phyloP scores from a whole-genome alignment of 1,140 invertebrate species.

The Orchestia grillus region DNA sequence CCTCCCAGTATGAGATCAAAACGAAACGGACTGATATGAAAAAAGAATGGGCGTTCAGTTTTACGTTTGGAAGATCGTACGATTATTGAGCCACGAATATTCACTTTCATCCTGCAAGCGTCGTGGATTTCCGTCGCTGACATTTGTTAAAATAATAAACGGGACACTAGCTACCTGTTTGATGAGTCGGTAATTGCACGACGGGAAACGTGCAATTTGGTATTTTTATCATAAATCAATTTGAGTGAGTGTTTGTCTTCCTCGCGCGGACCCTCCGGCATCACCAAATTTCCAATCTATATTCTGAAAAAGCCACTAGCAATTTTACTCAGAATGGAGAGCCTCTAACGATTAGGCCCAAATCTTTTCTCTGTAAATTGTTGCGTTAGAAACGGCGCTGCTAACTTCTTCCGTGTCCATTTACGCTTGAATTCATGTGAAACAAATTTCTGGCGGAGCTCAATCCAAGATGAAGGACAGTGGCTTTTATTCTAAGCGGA shows the following conservation, averaged over 20 bases:
- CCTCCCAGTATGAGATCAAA: not conserved
- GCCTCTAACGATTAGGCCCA: constrained; percentile 44
- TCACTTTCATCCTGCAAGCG: not conserved
- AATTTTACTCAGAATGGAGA: constrained; percentile 49
- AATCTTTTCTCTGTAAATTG: constrained; percentile 46
- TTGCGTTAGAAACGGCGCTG: constrained; percentile 38
- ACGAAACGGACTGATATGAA: not conserved
- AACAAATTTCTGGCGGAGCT: not conserved
- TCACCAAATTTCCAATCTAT: constrained; percentile 55
- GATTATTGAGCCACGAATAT: not conserved
- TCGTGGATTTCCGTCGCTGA: not conserved
- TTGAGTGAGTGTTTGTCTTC: constrained; percentile 42
- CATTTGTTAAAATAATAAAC: not conserved
- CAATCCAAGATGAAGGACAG: constrained; percentile 7
- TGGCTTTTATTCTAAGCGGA: not conserved
- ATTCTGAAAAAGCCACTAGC: constrained; percentile 36
- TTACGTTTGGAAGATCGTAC: not conserved
- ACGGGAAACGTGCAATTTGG: constrained; percentile 23
- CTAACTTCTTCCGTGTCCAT: constrained; percentile 43
- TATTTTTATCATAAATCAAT: constrained; percentile 50
- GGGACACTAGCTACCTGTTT: not conserved
- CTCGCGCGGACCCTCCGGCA: not conserved
- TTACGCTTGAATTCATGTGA: not conserved
- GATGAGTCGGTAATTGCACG: not conserved
- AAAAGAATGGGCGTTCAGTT: not conserved